Conservation (phyloP, 2,113 vertebrate species). For the Campylorhamphus procurvoides region DNA sequence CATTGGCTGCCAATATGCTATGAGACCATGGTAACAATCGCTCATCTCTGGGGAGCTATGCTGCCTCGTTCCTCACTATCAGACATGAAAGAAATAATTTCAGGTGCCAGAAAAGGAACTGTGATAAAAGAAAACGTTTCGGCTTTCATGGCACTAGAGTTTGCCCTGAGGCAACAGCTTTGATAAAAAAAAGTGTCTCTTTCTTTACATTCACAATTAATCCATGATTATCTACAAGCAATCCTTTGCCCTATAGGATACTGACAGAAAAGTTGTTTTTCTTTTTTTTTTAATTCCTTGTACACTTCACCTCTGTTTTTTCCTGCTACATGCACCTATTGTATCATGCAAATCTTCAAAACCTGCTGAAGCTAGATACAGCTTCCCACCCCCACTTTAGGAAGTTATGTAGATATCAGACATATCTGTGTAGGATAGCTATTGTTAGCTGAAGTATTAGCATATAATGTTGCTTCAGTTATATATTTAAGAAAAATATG, state of each 20-base stretch:
- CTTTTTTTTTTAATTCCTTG: conserved; percentile 1
- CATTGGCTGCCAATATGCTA: conserved; percentile 82
- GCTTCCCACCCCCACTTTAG: background rate
- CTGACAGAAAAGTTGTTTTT: conserved; percentile 34
- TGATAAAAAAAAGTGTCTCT: conserved; percentile 82
- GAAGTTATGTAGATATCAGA: background rate
- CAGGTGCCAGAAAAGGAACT: conserved; percentile 80
- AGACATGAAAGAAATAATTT: conserved; percentile 89
- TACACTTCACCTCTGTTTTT: conserved; percentile 25
- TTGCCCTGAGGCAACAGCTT: conserved; percentile 82
- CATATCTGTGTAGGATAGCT: background rate
- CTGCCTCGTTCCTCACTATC: conserved; percentile 72
- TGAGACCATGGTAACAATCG: conserved; percentile 82
- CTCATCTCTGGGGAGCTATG: conserved; percentile 81
- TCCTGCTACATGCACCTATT: conserved; percentile 7
- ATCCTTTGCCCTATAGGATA: conserved; percentile 58
- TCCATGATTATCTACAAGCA: conserved; percentile 72
- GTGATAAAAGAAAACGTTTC: conserved; percentile 80
- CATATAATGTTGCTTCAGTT: conserved; percentile 42
- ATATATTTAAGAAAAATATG: conserved; percentile 33
- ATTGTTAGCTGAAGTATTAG: conserved; percentile 63
- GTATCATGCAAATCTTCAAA: conserved; percentile 47
- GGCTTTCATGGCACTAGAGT: conserved; percentile 76
- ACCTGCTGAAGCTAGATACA: conserved; percentile 16
- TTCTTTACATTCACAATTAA: conserved; percentile 81